Percentiles rank a stretch among this genome's conserved stretches.
phyloP scores from a whole-genome alignment of 2,113 vertebrate species.

The Narcine bancroftii region DNA sequence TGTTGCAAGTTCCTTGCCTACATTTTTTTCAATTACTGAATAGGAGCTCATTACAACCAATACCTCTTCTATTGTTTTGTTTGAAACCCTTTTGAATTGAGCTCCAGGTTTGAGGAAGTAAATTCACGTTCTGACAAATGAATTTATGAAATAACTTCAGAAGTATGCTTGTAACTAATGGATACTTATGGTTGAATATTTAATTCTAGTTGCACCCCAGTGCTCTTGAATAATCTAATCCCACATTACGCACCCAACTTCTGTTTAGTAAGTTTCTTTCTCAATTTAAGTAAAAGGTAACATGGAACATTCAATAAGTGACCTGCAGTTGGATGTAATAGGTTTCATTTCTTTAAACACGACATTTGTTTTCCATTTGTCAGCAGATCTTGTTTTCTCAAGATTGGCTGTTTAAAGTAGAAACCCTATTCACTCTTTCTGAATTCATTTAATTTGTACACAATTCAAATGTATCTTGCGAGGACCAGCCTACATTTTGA shows the following conservation, averaged over 20 bases:
- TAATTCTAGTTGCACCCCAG: too few species aligned
- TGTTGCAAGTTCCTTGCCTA: not conserved
- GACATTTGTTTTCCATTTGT: not conserved
- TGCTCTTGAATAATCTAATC: not conserved
- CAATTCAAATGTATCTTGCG: not conserved
- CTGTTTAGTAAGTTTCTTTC: not conserved
- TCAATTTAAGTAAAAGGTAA: not conserved
- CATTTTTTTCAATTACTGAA: constrained; percentile 5
- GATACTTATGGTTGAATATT: not conserved
- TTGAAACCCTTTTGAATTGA: constrained; percentile 9
- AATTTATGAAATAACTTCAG: not conserved
- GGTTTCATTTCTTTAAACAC: not conserved
- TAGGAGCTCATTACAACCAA: not conserved
- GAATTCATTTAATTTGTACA: not conserved
- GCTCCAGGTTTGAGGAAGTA: not conserved
- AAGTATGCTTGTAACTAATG: not conserved
- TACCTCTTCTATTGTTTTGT: not conserved
- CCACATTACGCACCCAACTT: not conserved
- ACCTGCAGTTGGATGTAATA: not conserved
- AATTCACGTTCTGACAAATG: not conserved
- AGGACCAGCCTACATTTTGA: not conserved
- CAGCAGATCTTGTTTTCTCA: not conserved
- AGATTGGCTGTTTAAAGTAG: not conserved
- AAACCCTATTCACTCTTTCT: not conserved
- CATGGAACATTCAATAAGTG: not conserved